Percentiles rank a stretch among this genome's conserved stretches.
phyloP scores from a whole-genome alignment of 1,140 invertebrate genomes.

The Coenobita brevimanus region DNA sequence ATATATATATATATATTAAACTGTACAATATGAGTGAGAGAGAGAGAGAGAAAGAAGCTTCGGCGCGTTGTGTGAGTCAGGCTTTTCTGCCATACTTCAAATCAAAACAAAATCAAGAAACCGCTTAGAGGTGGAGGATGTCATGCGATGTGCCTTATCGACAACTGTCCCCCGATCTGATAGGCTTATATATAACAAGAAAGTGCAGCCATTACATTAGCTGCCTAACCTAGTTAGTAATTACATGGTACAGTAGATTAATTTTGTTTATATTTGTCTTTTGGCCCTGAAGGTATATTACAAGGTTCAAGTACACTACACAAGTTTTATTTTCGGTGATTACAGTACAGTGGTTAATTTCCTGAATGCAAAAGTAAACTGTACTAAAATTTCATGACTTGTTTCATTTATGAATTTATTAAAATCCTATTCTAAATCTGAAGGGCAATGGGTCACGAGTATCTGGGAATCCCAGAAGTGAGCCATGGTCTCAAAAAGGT shows the following conservation, averaged over 20 bases:
- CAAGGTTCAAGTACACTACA: neutral
- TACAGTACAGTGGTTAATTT: constrained; percentile 8
- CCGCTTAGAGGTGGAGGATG: constrained; percentile 20
- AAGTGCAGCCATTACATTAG: constrained; percentile 26
- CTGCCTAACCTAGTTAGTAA: constrained; percentile 13
- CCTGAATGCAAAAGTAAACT: neutral
- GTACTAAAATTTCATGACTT: too few species aligned
- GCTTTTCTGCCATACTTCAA: constrained; percentile 3
- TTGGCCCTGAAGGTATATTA: neutral
- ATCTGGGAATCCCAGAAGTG: neutral
- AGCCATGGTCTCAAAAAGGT: neutral
- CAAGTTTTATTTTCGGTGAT: neutral
- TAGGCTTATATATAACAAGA: neutral
- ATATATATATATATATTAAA: too few species aligned
- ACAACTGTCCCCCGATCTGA: constrained; percentile 12
- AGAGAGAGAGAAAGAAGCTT: too few species aligned
- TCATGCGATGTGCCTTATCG: neutral
- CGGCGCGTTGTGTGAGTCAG: constrained; percentile 18
- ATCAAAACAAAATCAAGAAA: constrained; percentile 24
- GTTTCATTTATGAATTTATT: neutral
- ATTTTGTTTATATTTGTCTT: constrained; percentile 24
- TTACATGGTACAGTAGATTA: constrained; percentile 3
- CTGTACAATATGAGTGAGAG: too few species aligned
- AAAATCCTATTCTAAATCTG: neutral
- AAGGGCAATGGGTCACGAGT: neutral